Percentiles rank a stretch among this genome's conserved stretches.
Evolutionary conservation across 37 sponge, comb jelly and placozoan species (phyloP).

Genomic region (Agelas oroides): DNA sequence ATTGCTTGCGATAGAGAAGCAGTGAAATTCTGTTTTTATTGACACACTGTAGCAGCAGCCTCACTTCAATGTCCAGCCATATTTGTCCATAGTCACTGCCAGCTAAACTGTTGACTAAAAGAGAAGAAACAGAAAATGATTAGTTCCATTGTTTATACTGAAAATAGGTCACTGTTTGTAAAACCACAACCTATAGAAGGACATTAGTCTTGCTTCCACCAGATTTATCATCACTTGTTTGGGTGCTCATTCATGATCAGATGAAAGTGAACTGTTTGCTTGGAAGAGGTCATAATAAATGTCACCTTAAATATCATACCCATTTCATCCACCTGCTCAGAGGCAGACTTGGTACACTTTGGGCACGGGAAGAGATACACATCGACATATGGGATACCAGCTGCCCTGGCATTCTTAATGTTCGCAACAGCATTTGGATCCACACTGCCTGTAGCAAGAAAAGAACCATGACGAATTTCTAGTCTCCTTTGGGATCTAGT

Average conservation of each 20-base stretch:
- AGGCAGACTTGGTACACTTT: conserved; percentile 64
- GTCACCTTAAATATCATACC: conserved; percentile 35
- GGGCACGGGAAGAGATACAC: conserved; percentile 93
- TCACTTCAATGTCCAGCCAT: conserved; percentile 86
- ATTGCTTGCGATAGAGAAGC: no score
- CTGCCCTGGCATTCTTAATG: conserved; percentile 78
- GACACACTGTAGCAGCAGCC: no score
- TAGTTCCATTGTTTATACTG: no score
- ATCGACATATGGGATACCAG: conserved; percentile 77
- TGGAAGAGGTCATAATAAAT: background rate
- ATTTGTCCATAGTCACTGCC: conserved; percentile 71
- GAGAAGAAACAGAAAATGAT: background rate
- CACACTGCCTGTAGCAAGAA: conserved; percentile 30
- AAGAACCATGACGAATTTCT: background rate
- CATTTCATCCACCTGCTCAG: conserved; percentile 80
- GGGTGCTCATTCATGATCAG: background rate
- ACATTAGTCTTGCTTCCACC: no score
- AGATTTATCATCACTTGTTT: no score
- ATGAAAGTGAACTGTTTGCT: background rate
- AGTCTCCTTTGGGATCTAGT: no score
- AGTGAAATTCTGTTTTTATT: no score
- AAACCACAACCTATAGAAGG: no score
- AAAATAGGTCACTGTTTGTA: no score
- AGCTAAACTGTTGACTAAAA: conserved; percentile 45
- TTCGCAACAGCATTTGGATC: conserved; percentile 68